Evolutionary conservation across 2,113 vertebrate species (phyloP), one percentile per base, ranked within the genome.

Genomic region (Oryzias woworae): DNA sequence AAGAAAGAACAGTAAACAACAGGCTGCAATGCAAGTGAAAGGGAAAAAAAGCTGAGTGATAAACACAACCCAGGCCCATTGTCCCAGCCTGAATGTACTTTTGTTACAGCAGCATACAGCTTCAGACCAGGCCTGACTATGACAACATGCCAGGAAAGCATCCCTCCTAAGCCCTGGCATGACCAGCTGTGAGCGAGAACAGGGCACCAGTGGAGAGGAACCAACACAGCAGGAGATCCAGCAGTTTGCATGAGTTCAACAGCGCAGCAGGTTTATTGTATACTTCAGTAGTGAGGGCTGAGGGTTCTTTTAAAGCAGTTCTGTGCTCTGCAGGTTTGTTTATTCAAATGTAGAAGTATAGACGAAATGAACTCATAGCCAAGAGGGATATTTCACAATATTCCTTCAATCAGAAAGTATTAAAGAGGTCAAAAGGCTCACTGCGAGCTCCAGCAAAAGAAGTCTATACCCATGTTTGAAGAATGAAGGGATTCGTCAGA

Each of bases 31-130:
- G 56, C 49, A 46, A 47, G 52, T 53, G 31, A 66, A 54, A 61
- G 64, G 3, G 18, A 47, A 47, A 48, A 48, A 65, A 41, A 57
- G 56, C 54, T 31, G 56, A 70, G 80, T 52, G 77, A 80, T 56
- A 43, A 56, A 80, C 63, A 78, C 65, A 75, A 71, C 58, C 73
- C 65, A 20, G 79, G 62, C 86, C 83, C 70, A 82, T 90, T 90
- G 87, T 90, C 36, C 60, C 4, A n/a, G 70, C 36, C 64, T 88
- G 71, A 90, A 88, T 88, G 85, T 73, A 84, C 81, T 84, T 83
- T 86, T 89, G 89, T 89, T 65, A 51, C 54, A 24, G 73, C 81
- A 76, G 79, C 78, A 59, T 17, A 63, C 75, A 68, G 66, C 74
- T 73, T 23, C 59, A 57, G 84, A 69, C 73, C 67, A 80, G 82